Conservation (phyloP, 2,797 vertebrate species). For the Labeo calbasu region DNA sequence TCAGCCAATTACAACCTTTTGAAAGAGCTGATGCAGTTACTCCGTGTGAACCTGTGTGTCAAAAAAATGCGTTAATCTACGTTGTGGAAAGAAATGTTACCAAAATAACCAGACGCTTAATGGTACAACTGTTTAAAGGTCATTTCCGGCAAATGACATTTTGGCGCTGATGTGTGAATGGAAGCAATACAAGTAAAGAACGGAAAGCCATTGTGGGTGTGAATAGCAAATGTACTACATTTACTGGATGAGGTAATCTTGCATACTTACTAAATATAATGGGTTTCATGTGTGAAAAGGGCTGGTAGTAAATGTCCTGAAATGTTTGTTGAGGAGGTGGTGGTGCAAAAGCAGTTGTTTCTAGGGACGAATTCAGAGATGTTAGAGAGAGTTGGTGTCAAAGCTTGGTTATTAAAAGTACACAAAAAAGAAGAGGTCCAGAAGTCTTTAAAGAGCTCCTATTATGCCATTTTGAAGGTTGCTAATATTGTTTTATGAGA, state of each 20-base stretch:
- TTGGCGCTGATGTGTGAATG: neutral
- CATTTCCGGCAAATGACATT: neutral
- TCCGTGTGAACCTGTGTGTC: neutral
- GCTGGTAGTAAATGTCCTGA: neutral
- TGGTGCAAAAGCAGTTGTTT: neutral
- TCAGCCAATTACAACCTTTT: neutral
- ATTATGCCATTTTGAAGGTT: too few species aligned
- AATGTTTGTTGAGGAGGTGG: neutral
- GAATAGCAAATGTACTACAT: neutral
- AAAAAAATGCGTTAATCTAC: neutral
- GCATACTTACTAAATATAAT: neutral
- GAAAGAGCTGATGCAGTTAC: neutral
- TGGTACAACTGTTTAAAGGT: constrained; percentile 6
- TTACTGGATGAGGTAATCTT: neutral
- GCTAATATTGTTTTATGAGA: too few species aligned
- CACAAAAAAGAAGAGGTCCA: too few species aligned
- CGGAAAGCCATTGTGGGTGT: neutral
- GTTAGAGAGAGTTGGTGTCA: neutral
- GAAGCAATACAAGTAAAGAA: neutral
- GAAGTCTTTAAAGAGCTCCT: too few species aligned
- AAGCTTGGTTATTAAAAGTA: too few species aligned
- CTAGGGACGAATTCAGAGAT: neutral
- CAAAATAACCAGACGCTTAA: neutral
- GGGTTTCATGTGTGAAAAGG: neutral
- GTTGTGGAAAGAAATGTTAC: neutral